Evolutionary conservation across 2,113 vertebrate species (phyloP).

Genomic region (Oplegnathus fasciatus): DNA sequence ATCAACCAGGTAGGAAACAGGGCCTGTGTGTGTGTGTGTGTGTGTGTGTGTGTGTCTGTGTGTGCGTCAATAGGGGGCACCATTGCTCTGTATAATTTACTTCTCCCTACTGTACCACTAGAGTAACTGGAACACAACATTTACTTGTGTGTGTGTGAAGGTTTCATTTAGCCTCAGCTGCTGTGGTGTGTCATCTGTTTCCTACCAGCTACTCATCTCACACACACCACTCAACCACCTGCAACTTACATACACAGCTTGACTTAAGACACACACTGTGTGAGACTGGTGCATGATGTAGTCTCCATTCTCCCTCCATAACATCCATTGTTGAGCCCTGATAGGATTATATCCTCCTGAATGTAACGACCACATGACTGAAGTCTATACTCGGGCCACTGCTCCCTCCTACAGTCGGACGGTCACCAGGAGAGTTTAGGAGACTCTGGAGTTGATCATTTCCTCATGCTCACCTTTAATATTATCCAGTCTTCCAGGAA

Average conservation of each 20-base stretch:
- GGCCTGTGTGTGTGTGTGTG: not conserved
- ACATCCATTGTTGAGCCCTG: not conserved
- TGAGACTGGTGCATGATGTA: not conserved
- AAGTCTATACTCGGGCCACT: not conserved
- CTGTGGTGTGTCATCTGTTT: not conserved
- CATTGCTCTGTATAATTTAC: not conserved
- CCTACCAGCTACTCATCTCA: not conserved
- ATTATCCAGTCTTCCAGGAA: slow-evolving; percentile 25
- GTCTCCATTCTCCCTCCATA: not conserved
- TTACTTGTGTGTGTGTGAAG: not conserved
- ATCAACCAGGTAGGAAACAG: slow-evolving; percentile 93
- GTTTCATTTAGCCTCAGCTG: not conserved
- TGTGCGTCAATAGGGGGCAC: slow-evolving; percentile 44
- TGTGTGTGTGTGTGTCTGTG: slow-evolving; percentile 2
- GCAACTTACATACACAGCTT: not conserved
- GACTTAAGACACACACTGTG: not conserved
- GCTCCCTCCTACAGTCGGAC: not conserved
- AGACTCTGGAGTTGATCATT: slow-evolving; percentile 23
- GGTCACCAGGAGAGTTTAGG: slow-evolving; percentile 10
- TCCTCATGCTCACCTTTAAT: slow-evolving; percentile 35
- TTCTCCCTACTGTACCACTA: not conserved
- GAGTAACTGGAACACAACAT: not conserved
- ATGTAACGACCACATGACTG: not conserved
- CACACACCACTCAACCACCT: not conserved
- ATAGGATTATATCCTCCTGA: not conserved